Base-by-base conservation (phyloP, 2,888 invertebrate species). In the Ctena decussata region DNA sequence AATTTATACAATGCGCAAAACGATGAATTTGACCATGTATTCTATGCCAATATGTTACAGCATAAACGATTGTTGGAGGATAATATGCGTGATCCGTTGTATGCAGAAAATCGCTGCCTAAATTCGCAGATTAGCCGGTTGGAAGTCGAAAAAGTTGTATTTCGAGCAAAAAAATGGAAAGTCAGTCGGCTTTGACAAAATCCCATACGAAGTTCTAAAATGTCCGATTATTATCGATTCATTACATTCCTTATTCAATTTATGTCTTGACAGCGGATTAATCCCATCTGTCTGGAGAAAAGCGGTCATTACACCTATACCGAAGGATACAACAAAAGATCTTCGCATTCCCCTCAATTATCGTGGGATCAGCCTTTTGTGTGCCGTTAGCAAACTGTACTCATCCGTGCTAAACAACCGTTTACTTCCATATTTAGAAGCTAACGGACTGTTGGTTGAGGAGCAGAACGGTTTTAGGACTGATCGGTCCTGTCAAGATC, bases 401-500 rank as follows among this genome's bases (percentile, higher is more conserved):
- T 60, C 60, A 30, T 60, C 60, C 18, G 60, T 60, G 60, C 30
- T 60, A 11, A 60, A 60, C 30, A 30, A 60, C 27, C 27, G 60
- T 30, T 60, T 60, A 27, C 60, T 60, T 30, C 60, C 30, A 6
- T 60, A 60, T 30, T 60, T 60, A 30, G 60, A 60, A 60, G 27
- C 24, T 30, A 60, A 60, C 30, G 24, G 60, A 60, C 60, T 30
- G 27, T 18, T 60, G 2, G 60, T 60, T 3, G 73, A 73, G 11
- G 44, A 73, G 12, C 73, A 73, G 24, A 73, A 73, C 49, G 73
- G 73, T 24, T 73, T 73, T 41, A 6, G 73, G 46, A n/a, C 35
- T 21, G 49, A 73, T 27, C 5, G 73, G 30, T 46, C 73, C 6
- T 73, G 73, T 73, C 35, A 32, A 32, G 73, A 73, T 32, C 73